Percentiles rank a stretch among this genome's conserved stretches.
These are phyloP conservation scores for Archips crataeganus DNA, from an alignment of 2,888 invertebrate species.

Conservation along the genomic window DNA sequence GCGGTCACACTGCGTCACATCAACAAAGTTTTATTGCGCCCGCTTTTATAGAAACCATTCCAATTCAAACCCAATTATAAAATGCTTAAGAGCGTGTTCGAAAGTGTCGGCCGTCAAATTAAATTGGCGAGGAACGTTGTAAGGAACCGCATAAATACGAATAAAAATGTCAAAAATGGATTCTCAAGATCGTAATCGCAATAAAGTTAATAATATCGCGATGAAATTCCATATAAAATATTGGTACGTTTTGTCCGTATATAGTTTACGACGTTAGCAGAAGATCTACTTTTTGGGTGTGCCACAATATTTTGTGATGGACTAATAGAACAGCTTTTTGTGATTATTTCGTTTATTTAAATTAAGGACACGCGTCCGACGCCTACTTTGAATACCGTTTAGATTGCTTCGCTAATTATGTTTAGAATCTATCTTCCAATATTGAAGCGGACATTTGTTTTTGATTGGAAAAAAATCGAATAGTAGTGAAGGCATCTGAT, in stretches of 20 bases:
- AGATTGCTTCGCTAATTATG: not conserved
- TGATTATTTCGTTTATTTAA: slow-evolving; percentile 24
- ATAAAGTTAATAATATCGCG: slow-evolving; percentile 83
- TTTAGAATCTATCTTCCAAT: not conserved
- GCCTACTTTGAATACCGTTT: slow-evolving; percentile 22
- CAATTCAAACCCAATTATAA: slow-evolving; percentile 60
- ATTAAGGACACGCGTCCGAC: slow-evolving; percentile 13
- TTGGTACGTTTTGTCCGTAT: slow-evolving; percentile 72
- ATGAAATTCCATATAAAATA: slow-evolving; percentile 82
- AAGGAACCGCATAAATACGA: slow-evolving; percentile 80
- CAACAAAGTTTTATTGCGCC: slow-evolving; percentile 53
- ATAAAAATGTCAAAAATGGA: slow-evolving; percentile 85
- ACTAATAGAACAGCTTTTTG: slow-evolving; percentile 46
- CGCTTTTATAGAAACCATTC: slow-evolving; percentile 46
- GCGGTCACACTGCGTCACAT: slow-evolving; percentile 76
- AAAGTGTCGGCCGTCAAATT: slow-evolving; percentile 34
- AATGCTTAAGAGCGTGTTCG: slow-evolving; percentile 50
- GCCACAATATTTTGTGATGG: slow-evolving; percentile 47
- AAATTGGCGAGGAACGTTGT: slow-evolving; percentile 55
- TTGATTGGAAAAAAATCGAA: not conserved
- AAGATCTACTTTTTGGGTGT: slow-evolving; percentile 50
- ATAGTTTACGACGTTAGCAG: slow-evolving; percentile 72
- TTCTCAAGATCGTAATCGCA: slow-evolving; percentile 84
- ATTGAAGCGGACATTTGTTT: not conserved
- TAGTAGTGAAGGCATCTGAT: too few species aligned